phyloP scores from a whole-genome alignment of 2,797 vertebrate species.

The Onychomys leucogaster region DNA sequence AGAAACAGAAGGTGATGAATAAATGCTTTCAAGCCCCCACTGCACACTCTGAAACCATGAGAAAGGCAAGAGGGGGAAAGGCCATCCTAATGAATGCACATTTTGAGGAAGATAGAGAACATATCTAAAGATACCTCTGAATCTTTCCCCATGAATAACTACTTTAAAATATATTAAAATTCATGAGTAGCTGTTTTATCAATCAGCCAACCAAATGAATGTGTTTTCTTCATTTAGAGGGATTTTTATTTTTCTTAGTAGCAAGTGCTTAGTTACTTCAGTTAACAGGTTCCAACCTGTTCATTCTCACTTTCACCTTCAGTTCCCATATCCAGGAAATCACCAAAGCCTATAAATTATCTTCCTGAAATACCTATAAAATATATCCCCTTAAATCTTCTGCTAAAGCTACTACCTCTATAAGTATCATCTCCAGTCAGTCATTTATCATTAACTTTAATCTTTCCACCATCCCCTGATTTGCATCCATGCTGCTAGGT shows the following conservation, averaged over 20 bases:
- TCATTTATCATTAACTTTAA: not conserved
- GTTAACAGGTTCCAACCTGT: not conserved
- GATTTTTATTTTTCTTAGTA: not conserved
- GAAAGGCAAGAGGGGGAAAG: not conserved
- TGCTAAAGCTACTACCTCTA: not conserved
- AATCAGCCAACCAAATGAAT: conserved; percentile 59
- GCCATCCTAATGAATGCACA: not conserved
- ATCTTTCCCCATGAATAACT: conserved; percentile 34
- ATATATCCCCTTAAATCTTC: not conserved
- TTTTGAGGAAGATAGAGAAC: conserved; percentile 50
- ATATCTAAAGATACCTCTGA: not conserved
- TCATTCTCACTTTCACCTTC: conserved; percentile 1
- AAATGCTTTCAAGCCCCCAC: not conserved
- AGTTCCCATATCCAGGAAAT: conserved; percentile 38
- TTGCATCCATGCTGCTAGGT: not conserved
- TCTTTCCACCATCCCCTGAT: not conserved
- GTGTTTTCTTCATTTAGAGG: not conserved
- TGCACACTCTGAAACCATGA: not conserved
- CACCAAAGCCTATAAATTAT: conserved; percentile 11
- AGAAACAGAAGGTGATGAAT: not conserved
- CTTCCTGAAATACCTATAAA: conserved; percentile 53
- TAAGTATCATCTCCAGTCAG: not conserved
- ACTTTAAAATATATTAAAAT: conserved; percentile 68
- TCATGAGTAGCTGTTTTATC: conserved; percentile 36
- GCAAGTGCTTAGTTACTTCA: conserved; percentile 55